phyloP scores from a whole-genome alignment of 2,888 invertebrate genomes.

The Hofmannophila pseudospretella region DNA sequence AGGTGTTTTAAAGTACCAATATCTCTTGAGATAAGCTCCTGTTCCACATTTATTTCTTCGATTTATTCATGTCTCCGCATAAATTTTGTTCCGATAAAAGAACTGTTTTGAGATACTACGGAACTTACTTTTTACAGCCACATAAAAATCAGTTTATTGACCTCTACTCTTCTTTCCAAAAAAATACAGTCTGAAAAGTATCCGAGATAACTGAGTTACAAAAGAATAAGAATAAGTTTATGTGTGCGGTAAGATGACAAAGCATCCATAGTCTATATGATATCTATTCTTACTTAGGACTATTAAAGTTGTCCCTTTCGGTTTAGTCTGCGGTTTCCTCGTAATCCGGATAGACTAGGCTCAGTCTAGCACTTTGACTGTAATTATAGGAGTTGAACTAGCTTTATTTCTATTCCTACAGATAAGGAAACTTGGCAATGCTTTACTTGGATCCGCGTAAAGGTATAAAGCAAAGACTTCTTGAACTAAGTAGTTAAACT shows the following conservation, averaged over 20 bases:
- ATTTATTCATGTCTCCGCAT: conserved; percentile 71
- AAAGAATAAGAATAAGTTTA: too few species aligned
- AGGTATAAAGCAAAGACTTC: too few species aligned
- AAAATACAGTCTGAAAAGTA: background rate
- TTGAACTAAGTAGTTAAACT: too few species aligned
- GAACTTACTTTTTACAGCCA: conserved; percentile 3
- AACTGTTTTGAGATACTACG: conserved; percentile 14
- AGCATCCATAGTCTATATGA: too few species aligned
- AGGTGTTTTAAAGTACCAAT: conserved; percentile 62
- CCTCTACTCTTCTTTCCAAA: too few species aligned
- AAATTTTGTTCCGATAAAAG: conserved; percentile 46
- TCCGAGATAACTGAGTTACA: background rate
- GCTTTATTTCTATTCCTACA: too few species aligned
- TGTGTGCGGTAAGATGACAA: too few species aligned
- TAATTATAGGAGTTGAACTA: too few species aligned
- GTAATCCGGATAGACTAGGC: conserved; percentile 32
- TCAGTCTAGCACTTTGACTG: conserved; percentile 19
- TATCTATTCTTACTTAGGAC: too few species aligned
- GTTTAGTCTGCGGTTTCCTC: conserved; percentile 14
- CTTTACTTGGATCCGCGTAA: too few species aligned
- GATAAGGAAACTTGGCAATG: too few species aligned
- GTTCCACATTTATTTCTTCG: conserved; percentile 57
- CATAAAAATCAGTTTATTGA: too few species aligned
- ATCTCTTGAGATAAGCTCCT: conserved; percentile 62
- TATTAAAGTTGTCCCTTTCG: conserved; percentile 14